These are phyloP conservation scores for Pararge aegeria DNA, from an alignment of 1,140 invertebrate genomes.

Conservation along the genomic window DNA sequence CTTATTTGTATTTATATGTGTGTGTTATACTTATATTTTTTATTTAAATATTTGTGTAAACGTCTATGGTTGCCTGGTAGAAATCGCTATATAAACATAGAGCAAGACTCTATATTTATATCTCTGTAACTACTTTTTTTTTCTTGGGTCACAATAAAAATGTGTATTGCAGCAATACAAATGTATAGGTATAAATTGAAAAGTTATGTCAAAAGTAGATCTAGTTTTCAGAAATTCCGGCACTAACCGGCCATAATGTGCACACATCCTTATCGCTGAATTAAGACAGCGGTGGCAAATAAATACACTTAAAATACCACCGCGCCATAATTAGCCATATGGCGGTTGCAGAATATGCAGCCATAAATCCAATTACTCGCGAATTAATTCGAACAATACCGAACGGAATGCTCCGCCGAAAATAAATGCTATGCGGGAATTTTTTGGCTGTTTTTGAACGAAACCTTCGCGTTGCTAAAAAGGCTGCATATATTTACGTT, in stretches of 20 bases:
- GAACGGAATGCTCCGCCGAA: constrained; percentile 38
- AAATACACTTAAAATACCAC: constrained; percentile 61
- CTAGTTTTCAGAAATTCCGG: too few species aligned
- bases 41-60: too few species aligned
- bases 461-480: constrained; percentile 1
- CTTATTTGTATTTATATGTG: too few species aligned
- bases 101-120: too few species aligned
- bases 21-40: too few species aligned
- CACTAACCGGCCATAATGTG: neutral
- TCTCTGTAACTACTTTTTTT: too few species aligned
- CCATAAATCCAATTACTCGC: constrained; percentile 70
- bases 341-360: constrained; percentile 48
- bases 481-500: constrained; percentile 10
- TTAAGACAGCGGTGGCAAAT: constrained; percentile 44
- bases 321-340: constrained; percentile 60
- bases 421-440: constrained; percentile 19
- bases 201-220: too few species aligned
- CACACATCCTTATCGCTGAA: constrained; percentile 7
- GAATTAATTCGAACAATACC: constrained; percentile 66
- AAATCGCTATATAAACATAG: too few species aligned
- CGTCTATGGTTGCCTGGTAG: too few species aligned
- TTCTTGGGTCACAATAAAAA: too few species aligned
- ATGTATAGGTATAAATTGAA: too few species aligned
- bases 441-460: constrained; percentile 10
- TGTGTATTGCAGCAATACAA: too few species aligned